Evolutionary conservation across 92 coral and sea anemone species (phyloP).

Genomic region (Palythoa grandis): DNA sequence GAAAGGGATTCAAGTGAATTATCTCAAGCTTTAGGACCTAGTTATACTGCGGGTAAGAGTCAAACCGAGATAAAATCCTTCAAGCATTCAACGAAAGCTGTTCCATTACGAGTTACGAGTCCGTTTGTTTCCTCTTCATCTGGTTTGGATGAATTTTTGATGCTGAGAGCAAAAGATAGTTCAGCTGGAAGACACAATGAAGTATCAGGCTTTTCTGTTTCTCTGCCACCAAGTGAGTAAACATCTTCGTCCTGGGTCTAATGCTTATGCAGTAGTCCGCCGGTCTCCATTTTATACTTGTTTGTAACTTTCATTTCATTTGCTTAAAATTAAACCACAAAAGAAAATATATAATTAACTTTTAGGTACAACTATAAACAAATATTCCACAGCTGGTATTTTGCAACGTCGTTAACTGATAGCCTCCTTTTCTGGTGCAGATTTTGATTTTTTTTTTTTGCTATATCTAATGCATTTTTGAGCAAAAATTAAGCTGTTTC

Average conservation of each 20-base stretch:
- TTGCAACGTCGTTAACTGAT: too few species aligned
- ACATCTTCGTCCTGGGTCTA: background rate
- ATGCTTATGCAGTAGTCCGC: too few species aligned
- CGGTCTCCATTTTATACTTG: too few species aligned
- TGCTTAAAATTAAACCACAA: too few species aligned
- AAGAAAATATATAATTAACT: too few species aligned
- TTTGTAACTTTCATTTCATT: too few species aligned
- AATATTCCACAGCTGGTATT: too few species aligned
- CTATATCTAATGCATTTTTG: too few species aligned
- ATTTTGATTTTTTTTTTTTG: too few species aligned
- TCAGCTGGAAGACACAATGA: background rate
- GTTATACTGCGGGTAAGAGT: background rate
- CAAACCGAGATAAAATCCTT: background rate
- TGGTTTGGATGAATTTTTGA: slow-evolving; percentile 57
- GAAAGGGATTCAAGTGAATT: background rate
- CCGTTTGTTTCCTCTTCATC: slow-evolving; percentile 20
- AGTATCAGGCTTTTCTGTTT: background rate
- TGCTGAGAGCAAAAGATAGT: slow-evolving; percentile 49
- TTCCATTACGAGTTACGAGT: slow-evolving; percentile 1
- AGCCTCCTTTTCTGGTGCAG: too few species aligned
- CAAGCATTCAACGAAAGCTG: background rate
- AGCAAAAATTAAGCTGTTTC: too few species aligned
- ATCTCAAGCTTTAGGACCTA: background rate
- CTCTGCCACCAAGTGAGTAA: slow-evolving; percentile 32
- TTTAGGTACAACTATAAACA: too few species aligned